phyloP scores from a whole-genome alignment of 2,113 vertebrate genomes.

The Hippocampus comes region DNA sequence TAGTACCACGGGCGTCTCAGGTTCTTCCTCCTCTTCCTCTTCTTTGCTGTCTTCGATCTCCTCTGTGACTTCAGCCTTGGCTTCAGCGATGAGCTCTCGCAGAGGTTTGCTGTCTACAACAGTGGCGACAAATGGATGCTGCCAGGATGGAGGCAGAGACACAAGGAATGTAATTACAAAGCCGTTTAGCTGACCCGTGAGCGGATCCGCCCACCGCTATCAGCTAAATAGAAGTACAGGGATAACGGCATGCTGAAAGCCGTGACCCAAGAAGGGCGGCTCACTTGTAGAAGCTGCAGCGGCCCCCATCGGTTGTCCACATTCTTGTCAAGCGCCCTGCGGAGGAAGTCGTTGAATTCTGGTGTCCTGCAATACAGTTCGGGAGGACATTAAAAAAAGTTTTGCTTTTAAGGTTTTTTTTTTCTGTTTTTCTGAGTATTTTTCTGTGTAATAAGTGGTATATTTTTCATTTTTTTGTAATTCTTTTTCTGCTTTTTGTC shows the following conservation, averaged over 20 bases:
- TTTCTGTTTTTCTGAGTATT: no score
- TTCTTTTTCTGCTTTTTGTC: no score
- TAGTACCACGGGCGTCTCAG: conserved; percentile 83
- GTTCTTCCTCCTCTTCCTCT: conserved; percentile 93
- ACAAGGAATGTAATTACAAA: conserved; percentile 1
- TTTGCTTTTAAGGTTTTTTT: no score
- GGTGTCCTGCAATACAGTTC: conserved; percentile 77
- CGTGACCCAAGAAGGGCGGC: background rate
- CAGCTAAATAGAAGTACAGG: background rate
- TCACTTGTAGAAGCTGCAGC: conserved; percentile 87
- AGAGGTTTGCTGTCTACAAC: conserved; percentile 86
- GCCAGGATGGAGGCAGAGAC: background rate
- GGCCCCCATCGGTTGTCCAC: conserved; percentile 88
- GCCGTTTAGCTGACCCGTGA: background rate
- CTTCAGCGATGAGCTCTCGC: conserved; percentile 92
- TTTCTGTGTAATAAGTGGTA: no score
- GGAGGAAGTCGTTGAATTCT: conserved; percentile 93
- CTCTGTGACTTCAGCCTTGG: conserved; percentile 96
- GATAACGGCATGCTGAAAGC: background rate
- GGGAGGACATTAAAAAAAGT: background rate
- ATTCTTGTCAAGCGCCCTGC: conserved; percentile 94
- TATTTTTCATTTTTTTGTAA: no score
- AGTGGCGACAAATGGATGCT: conserved; percentile 92
- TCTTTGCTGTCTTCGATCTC: conserved; percentile 97
- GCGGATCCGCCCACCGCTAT: background rate